Percentiles rank a stretch among this genome's conserved stretches.
These are phyloP conservation scores for Pterobdella sp. DNA, from an alignment of 2,888 invertebrate genomes.

Conservation along the genomic window DNA sequence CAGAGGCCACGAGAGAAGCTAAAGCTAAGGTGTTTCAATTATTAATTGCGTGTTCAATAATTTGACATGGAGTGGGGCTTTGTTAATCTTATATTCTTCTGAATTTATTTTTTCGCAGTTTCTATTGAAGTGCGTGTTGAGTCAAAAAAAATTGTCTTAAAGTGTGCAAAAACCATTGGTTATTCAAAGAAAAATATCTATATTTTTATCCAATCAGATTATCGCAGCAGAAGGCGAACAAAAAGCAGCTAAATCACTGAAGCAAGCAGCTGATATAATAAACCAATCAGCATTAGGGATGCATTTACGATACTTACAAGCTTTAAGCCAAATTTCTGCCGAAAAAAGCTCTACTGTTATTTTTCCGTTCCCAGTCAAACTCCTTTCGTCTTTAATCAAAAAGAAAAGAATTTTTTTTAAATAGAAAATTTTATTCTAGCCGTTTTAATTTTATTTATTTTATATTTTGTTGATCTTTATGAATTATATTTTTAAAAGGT, in stretches of 20 bases:
- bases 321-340: not conserved
- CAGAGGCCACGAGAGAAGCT: constrained; percentile 42
- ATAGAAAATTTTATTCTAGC: no score
- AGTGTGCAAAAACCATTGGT: not conserved
- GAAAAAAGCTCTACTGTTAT: constrained; percentile 1
- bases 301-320: constrained; percentile 62
- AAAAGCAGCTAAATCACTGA: constrained; percentile 79
- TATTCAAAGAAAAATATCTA: not conserved
- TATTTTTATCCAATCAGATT: constrained; percentile 56
- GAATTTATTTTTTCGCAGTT: not conserved
- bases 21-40: constrained; percentile 40
- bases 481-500: no score
- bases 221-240: constrained; percentile 93
- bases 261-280: constrained; percentile 89
- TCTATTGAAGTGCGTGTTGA: not conserved
- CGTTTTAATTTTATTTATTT: no score
- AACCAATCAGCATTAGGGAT: constrained; percentile 85
- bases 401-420: not conserved
- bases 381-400: not conserved
- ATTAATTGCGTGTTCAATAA: no score
- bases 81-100: not conserved
- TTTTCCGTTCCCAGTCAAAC: not conserved
- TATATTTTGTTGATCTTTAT: no score
- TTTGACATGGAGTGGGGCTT: not conserved
- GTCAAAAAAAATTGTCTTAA: not conserved